Evolutionary conservation across 2,888 invertebrate genomes (phyloP), one percentile per base, ranked within the genome.

Genomic region (Drosophila paramelanica): DNA sequence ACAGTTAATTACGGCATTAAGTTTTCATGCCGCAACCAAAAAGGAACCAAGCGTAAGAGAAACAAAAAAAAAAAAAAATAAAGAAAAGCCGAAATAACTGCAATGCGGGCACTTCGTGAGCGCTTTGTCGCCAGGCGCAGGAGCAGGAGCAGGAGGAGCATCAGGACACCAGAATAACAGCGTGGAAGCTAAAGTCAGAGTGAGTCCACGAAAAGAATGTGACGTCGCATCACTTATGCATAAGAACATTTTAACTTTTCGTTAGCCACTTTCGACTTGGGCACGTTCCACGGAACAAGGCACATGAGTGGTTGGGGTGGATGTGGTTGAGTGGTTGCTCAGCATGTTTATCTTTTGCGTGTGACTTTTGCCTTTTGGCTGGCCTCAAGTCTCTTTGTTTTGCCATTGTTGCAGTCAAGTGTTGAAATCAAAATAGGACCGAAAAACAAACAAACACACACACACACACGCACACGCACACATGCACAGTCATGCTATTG

Each of bases 1-100:
- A 84, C 88, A 85, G 88, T 85, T 85, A 85, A 85, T 85, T 85
- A 80, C 82, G 67, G 73, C 83, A 88, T 85, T 85, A 88, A 85
- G 81, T 82, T 88, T 85, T 88, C 79, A 85, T 85, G 84, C 69
- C 64, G 74, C 74, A 77, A 77, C 58, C 70, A 76, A 76, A 62
- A 79, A 70, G 49, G 47, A 67, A 56, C 45, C 52, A 31, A 14
- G 23, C 20, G 41, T 11, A 33, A 17, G 41, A 5, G 10, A 39
- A 39, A 49, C 59, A 57, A 58, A 53, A 56, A 50, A 27, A 51
- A 62, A 72, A 50, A 1, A 14, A 38, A n/a, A 50, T 49, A 57
- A 55, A 53, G 56, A 50, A 27, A 51, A 62, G 71, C 50, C 68
- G 79, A 87, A 88, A 85, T 79, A 85, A 80, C 84, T 85, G 84